phyloP scores from a whole-genome alignment of 2,113 vertebrate species.

The Tricholaema leucomelas region DNA sequence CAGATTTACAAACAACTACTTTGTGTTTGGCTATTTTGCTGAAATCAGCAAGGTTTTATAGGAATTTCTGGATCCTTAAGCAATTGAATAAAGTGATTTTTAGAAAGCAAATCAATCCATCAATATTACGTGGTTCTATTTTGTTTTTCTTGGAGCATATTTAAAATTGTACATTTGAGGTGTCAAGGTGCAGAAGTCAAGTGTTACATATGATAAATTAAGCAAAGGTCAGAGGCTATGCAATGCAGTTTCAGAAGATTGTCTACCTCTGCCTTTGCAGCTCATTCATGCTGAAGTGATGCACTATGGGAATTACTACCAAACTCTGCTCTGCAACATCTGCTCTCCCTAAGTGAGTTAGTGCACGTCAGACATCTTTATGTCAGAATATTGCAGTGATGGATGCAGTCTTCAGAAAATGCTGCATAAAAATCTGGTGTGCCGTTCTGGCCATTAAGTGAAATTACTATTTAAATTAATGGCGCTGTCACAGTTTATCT shows the following conservation, averaged over 20 bases:
- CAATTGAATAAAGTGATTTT: constrained; percentile 48
- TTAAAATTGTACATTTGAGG: constrained; percentile 64
- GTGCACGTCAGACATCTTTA: constrained; percentile 98
- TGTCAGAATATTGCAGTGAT: constrained; percentile 94
- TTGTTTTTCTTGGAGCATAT: constrained; percentile 66
- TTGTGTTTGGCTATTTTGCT: constrained; percentile 31
- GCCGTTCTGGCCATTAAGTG: constrained; percentile 96
- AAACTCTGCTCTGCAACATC: constrained; percentile 95
- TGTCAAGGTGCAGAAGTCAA: constrained; percentile 80
- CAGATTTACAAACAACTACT: constrained; percentile 37
- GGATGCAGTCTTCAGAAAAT: constrained; percentile 95
- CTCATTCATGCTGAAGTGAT: constrained; percentile 99
- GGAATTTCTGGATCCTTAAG: constrained; percentile 32
- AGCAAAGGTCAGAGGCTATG: constrained; percentile 79
- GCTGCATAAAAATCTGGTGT: constrained; percentile 92
- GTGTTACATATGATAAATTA: constrained; percentile 78
- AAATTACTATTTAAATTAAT: constrained; percentile 99
- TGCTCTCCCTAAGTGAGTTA: constrained; percentile 99
- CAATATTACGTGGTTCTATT: constrained; percentile 46
- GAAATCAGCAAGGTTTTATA: constrained; percentile 31
- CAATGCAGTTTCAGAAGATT: constrained; percentile 86
- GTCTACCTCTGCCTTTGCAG: constrained; percentile 92
- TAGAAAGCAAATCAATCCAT: constrained; percentile 51
- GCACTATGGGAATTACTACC: constrained; percentile 98
- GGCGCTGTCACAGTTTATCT: constrained; percentile 95